Percentiles rank a stretch among this genome's conserved stretches.
phyloP scores from a whole-genome alignment of 23 tunicate genomes.

The Phallusia fumigata region DNA sequence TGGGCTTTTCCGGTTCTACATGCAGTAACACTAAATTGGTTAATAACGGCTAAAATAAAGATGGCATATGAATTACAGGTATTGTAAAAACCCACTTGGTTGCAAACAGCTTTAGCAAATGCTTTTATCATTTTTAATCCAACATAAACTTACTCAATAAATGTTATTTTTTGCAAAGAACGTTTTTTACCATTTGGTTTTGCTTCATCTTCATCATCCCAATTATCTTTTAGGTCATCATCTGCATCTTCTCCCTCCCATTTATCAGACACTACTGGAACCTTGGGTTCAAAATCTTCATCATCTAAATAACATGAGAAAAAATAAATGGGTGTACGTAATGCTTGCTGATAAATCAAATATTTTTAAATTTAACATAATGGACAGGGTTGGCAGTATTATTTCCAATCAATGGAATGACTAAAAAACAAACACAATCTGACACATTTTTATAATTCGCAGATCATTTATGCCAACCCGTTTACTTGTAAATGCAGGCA shows the following conservation, averaged over 20 bases:
- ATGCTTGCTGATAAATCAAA: no score
- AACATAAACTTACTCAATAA: no score
- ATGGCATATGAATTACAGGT: not conserved
- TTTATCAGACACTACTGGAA: conserved; percentile 40
- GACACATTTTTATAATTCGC: no score
- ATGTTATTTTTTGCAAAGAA: no score
- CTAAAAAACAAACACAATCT: no score
- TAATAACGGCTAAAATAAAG: not conserved
- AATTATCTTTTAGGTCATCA: conserved; percentile 71
- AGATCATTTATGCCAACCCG: no score
- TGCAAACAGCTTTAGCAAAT: not conserved
- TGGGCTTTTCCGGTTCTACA: not conserved
- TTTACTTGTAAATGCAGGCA: no score
- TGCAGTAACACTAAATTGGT: not conserved
- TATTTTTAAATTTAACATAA: no score
- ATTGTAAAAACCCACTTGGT: not conserved
- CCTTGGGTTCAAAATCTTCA: conserved; percentile 63
- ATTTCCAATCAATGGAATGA: no score
- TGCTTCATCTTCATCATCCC: conserved; percentile 89
- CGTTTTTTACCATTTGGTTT: conserved; percentile 1
- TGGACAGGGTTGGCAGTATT: no score
- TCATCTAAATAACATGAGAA: conserved; percentile 36
- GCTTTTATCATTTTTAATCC: no score
- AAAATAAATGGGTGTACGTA: no score
- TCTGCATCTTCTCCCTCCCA: conserved; percentile 98